These are phyloP conservation scores for Gibbula magus DNA, from an alignment of 2,888 invertebrate species.

Conservation along the genomic window DNA sequence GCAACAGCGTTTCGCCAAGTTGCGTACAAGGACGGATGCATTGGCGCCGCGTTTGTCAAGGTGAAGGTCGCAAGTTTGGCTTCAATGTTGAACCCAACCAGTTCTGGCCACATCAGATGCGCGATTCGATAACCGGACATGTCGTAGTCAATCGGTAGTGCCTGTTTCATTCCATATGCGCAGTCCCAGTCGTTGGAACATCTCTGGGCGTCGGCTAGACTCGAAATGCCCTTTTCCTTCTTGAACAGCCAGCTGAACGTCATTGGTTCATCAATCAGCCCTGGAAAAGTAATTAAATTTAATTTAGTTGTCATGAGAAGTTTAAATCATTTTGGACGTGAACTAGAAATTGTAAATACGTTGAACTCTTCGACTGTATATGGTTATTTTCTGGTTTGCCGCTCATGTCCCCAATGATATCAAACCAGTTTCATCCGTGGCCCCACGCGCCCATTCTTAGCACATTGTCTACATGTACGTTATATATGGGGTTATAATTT, in stretches of 20 bases:
- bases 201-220: slow-evolving; percentile 42
- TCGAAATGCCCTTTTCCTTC: slow-evolving; percentile 48
- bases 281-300: slow-evolving; percentile 37
- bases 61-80: slow-evolving; percentile 56
- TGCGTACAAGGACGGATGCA: slow-evolving; percentile 56
- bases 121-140: slow-evolving; percentile 53
- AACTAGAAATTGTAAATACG: too few relatives aligned
- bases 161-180: slow-evolving; percentile 55
- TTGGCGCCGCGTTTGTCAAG: slow-evolving; percentile 63
- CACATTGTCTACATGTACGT: too few relatives aligned
- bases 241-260: slow-evolving; percentile 55
- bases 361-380: too few relatives aligned
- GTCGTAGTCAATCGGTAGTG: slow-evolving; percentile 50
- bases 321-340: too few relatives aligned
- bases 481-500: too few relatives aligned
- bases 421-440: too few relatives aligned
- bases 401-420: too few relatives aligned
- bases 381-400: too few relatives aligned
- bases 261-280: slow-evolving; percentile 53
- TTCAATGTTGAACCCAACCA: slow-evolving; percentile 53
- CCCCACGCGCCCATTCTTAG: too few relatives aligned
- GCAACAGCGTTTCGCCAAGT: slow-evolving; percentile 54
- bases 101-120: slow-evolving; percentile 56
- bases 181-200: slow-evolving; percentile 48
- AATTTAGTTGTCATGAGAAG: neutral